Evolutionary conservation across 2,888 invertebrate species (phyloP), one percentile per base, ranked within the genome.

Genomic region (Argyresthia albistria): DNA sequence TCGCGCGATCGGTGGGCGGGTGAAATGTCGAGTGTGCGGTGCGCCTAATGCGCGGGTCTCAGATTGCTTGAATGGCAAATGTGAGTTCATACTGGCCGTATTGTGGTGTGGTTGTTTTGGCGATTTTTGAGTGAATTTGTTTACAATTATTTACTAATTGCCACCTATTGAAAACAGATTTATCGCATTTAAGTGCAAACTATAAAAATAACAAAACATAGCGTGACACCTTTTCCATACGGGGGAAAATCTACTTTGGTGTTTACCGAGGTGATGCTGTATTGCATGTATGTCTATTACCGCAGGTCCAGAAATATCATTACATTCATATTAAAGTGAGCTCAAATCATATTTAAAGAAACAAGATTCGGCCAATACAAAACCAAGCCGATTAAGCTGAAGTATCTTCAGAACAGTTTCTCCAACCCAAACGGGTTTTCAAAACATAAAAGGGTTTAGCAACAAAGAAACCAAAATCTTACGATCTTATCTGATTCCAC

Each of bases 11-110:
- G 14, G 11, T 43, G 51, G 43, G 43, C 35, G 51, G 9, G 43
- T 50, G 10, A 8, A 25, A 35, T 15, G 49, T 37, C 39, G 49
- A 15, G 54, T 57, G 53, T 56, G 56, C 45, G 51, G 50, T 42
- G 42, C 35, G 45, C 54, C 48, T 60, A 61, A 59, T 58, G 16
- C 45, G n/a, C 25, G 37, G 55, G 57, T 53, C 56, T 60, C 54
- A 50, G 14, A 50, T 60, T 60, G 37, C 61, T 16, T n/a, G 45
- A 45, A 16, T 14, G 25, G 3, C 6, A 25, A 25, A 25, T 25
- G 25, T 25, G 2, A 25, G 6, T 4, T 25, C 6, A 25, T 6
- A 25, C 25, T 25, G 25, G 25, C 6, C 25, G 25, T 25, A 25
- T 25, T 25, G 25, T 25, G 8, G 45, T 45, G 14, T 15, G 45